Conservation (phyloP, 2,888 invertebrate genomes). For the Apoderus coryli region DNA sequence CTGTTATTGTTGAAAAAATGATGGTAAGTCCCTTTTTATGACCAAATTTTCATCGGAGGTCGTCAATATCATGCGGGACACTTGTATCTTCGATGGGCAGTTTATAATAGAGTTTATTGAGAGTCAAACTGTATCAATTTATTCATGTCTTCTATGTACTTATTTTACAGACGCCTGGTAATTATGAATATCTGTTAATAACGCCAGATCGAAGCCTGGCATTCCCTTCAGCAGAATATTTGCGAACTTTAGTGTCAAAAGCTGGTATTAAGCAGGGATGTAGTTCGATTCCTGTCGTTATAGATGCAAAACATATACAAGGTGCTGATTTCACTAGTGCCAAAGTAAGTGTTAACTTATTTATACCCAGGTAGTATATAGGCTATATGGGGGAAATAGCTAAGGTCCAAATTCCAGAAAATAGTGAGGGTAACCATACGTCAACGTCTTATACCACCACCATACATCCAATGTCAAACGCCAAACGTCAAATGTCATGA, state of each 20-base stretch:
- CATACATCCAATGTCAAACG: no score
- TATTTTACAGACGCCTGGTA: constrained; percentile 34
- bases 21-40: constrained; percentile 39
- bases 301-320: constrained; percentile 47
- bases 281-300: constrained; percentile 41
- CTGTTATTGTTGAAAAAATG: constrained; percentile 41
- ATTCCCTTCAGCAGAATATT: constrained; percentile 51
- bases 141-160: neutral
- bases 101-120: no score
- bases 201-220: constrained; percentile 47
- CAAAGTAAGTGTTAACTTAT: constrained; percentile 34
- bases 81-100: no score
- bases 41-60: no score
- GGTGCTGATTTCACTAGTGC: constrained; percentile 53
- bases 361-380: no score
- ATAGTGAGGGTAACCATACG: no score
- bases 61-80: no score
- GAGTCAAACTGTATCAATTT: neutral
- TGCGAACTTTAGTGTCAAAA: constrained; percentile 54
- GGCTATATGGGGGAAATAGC: no score
- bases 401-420: no score
- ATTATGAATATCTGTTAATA: constrained; percentile 40
- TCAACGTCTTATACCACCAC: no score
- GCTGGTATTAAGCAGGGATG: constrained; percentile 46
- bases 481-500: no score